A percentile compares a stretch with the other conserved stretches of the same genome.
phyloP scores from a whole-genome alignment of 2,113 vertebrate genomes.

The Vulpes lagopus region DNA sequence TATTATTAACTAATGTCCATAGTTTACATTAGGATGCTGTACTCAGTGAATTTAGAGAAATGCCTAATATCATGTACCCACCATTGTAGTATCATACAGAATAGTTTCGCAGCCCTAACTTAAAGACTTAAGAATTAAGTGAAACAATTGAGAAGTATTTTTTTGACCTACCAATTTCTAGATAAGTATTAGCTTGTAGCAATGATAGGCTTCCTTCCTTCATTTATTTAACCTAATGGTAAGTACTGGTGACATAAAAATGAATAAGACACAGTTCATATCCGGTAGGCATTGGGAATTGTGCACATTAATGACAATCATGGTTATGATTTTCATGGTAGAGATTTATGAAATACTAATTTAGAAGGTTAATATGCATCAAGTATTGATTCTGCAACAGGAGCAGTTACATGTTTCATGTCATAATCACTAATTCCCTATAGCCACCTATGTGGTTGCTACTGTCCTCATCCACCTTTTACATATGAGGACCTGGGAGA shows the following conservation, averaged over 20 bases:
- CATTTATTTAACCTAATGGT: background rate
- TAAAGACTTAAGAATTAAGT: background rate
- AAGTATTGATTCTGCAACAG: background rate
- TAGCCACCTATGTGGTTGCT: background rate
- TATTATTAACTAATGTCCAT: background rate
- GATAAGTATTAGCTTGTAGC: background rate
- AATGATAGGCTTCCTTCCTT: background rate
- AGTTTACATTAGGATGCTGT: background rate
- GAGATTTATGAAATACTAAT: background rate
- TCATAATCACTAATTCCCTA: background rate
- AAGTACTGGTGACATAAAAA: background rate
- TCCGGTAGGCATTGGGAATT: background rate
- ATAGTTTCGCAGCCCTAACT: background rate
- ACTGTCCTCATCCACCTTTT: background rate
- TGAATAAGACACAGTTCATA: background rate
- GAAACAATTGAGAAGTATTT: background rate
- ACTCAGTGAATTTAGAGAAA: background rate
- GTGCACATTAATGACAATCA: background rate
- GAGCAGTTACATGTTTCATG: background rate
- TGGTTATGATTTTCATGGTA: background rate
- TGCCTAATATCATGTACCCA: background rate
- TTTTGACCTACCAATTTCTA: conserved; percentile 8
- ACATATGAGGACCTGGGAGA: background rate
- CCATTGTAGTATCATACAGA: background rate
- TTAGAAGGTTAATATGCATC: background rate